Evolutionary conservation across 1,140 invertebrate species (phyloP).

Genomic region (Leptinotarsa lineolata): DNA sequence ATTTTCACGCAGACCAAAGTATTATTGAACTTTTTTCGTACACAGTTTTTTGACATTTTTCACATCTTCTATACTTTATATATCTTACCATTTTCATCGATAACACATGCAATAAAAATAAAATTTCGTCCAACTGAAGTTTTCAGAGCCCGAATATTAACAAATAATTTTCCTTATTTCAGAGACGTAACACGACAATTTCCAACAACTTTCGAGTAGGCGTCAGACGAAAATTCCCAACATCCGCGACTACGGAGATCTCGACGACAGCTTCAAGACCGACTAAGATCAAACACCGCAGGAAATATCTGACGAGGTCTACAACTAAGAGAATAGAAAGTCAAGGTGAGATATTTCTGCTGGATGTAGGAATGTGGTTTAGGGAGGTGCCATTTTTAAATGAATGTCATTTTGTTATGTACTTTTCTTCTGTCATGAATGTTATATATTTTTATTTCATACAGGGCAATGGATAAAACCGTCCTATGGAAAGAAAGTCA

Average conservation of each 20-base stretch:
- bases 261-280: conserved; percentile 35
- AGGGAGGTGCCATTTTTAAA: neutral
- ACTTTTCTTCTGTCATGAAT: too few species aligned
- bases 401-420: neutral
- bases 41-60: neutral
- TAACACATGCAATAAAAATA: too few species aligned
- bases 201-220: conserved; percentile 36
- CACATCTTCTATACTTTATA: too few species aligned
- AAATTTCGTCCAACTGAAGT: neutral
- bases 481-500: too few species aligned
- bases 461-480: too few species aligned
- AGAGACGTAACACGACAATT: conserved; percentile 31
- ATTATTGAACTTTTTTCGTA: too few species aligned
- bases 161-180: conserved; percentile 21
- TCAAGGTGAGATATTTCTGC: conserved; percentile 41
- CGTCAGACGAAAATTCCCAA: conserved; percentile 29
- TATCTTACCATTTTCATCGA: neutral
- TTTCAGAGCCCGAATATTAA: neutral
- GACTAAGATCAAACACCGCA: conserved; percentile 34
- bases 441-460: too few species aligned
- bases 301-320: conserved; percentile 36
- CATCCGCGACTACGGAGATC: conserved; percentile 37
- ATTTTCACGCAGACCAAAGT: too few species aligned
- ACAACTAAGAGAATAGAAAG: conserved; percentile 42
- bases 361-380: neutral